Evolutionary conservation across 1,140 invertebrate genomes (phyloP), one percentile per base, ranked within the genome.

Genomic region (Drosophila kanapiae): DNA sequence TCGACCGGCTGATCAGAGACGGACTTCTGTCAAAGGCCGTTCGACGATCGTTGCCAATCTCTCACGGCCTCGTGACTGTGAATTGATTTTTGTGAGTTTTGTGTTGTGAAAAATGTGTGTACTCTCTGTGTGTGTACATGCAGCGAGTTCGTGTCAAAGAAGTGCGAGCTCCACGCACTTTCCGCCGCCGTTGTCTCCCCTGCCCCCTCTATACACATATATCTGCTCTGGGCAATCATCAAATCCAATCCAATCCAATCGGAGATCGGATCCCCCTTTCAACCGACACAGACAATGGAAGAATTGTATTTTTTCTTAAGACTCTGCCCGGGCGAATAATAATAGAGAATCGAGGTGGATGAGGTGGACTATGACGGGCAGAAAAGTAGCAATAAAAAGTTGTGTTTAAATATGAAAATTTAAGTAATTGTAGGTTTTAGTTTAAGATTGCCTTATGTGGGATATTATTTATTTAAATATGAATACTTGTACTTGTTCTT

Each of bases 21-120:
- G 29, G 63, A 64, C 51, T 54, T 69, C 80, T 83, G 29, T 54
- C 59, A 61, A 54, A 61, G 59, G 80, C 70, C 80, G 78, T 68
- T 62, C 76, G 58, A 58, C 78, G 67, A 54, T 38, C 53, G 53
- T 38, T 56, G 53, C 53, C 53, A 56, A 56, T 56, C 53, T 56
- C 53, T 38, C 35, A 54, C 53, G 53, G 53, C 53, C 53, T 38
- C 53, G 53, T 56, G 53, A 56, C 53, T n/a, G 35, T 56, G 53
- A 56, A 56, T 56, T 56, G 35, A 56, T 56, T 56, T 56, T 14
- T 54, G 35, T 56, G 18, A 38, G 35, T 27, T 18, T 38, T 54
- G 6, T 23, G 1, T 54, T 56, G n/a, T 38, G 33, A 37, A 23
- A 37, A 54, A 54, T 54, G 35, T 38, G 33, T 37, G 7, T 38